Percentiles rank a stretch among this genome's conserved stretches.
phyloP scores from a whole-genome alignment of 1,140 invertebrate species.

The Atta texana region DNA sequence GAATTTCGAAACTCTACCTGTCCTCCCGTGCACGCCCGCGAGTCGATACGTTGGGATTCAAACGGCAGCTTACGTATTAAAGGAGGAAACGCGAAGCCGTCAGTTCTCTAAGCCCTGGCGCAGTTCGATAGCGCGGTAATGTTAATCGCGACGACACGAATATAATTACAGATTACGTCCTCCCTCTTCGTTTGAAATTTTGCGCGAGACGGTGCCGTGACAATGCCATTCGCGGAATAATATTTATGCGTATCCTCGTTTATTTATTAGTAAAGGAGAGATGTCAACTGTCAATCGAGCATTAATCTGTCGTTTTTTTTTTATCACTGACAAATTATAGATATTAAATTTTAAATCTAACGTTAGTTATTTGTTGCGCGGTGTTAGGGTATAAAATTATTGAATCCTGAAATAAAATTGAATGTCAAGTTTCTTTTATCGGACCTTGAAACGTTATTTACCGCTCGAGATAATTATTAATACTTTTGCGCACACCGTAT shows the following conservation, averaged over 20 bases:
- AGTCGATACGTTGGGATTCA: slow-evolving; percentile 78
- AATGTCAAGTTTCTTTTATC: not conserved
- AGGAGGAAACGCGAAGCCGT: slow-evolving; percentile 8
- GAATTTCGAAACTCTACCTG: slow-evolving; percentile 66
- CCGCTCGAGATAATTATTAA: not conserved
- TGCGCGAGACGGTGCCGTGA: not conserved
- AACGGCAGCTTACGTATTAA: slow-evolving; percentile 42
- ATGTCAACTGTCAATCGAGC: not conserved
- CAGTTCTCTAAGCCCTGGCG: not conserved
- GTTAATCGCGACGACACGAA: slow-evolving; percentile 14
- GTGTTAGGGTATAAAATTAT: not conserved
- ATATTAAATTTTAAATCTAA: not conserved
- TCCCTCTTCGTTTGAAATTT: not conserved
- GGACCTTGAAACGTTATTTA: not conserved
- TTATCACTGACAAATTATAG: not conserved
- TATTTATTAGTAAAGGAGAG: not conserved
- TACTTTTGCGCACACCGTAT: not conserved
- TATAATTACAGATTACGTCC: slow-evolving; percentile 5
- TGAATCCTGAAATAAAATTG: slow-evolving; percentile 12
- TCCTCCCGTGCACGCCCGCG: slow-evolving; percentile 73
- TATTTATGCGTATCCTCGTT: not conserved
- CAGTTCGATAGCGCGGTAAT: not conserved
- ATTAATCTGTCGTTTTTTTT: slow-evolving; percentile 3
- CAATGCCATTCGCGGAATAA: not conserved
- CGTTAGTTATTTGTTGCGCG: not conserved